Evolutionary conservation across 2,113 vertebrate genomes (phyloP).

Genomic region (Carettochelys insculpta): DNA sequence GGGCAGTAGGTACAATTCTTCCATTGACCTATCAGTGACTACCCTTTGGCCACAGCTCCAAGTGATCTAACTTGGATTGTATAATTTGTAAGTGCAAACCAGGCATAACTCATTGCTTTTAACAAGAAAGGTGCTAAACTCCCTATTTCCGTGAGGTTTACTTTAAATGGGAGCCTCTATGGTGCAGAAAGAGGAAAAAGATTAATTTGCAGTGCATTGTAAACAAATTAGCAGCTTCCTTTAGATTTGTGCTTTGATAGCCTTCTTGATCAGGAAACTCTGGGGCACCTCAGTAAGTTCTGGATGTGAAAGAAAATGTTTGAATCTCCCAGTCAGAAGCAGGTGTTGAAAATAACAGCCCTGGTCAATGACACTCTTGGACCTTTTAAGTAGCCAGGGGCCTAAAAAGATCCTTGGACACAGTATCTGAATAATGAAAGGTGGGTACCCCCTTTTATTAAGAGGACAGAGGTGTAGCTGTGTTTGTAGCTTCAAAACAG

Average conservation of each 20-base stretch:
- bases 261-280: neutral
- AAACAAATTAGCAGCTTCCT: neutral
- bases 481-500: too few relatives aligned
- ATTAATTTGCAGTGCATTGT: rapidly evolving
- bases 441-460: neutral
- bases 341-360: neutral
- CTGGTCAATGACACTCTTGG: neutral
- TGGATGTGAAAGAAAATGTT: neutral
- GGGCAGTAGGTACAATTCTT: neutral
- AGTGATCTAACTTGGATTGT: neutral
- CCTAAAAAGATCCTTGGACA: neutral
- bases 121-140: neutral
- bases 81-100: neutral
- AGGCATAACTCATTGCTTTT: neutral
- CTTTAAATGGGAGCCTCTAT: neutral
- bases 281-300: neutral
- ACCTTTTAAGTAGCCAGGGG: rapidly evolving
- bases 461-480: neutral
- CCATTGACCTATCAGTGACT: neutral
- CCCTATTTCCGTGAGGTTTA: neutral
- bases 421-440: neutral
- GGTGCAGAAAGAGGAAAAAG: neutral
- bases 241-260: neutral
- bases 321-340: neutral
- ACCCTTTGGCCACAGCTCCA: neutral